phyloP scores from a whole-genome alignment of 2,888 invertebrate species.

The Imbricaverruca yamaguchii region DNA sequence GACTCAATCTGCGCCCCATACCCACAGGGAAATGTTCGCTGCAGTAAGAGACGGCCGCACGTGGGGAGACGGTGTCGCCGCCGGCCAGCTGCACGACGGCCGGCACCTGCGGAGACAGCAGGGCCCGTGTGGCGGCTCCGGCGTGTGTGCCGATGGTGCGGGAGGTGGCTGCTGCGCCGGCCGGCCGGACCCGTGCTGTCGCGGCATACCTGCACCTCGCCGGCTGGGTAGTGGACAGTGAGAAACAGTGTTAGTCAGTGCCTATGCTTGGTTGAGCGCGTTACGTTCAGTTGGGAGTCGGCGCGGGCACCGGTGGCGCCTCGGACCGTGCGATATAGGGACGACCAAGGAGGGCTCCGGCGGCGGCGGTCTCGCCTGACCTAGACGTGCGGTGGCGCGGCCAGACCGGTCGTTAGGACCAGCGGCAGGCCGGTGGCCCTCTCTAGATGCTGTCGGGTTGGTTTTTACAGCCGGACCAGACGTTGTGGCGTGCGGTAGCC shows the following conservation, averaged over 20 bases:
- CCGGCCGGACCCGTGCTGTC: too few relatives aligned
- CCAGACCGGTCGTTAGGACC: neutral
- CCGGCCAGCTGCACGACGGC: neutral
- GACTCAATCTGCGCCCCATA: neutral
- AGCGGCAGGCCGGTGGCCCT: neutral
- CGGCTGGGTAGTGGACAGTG: neutral
- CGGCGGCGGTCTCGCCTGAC: neutral
- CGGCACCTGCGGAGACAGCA: neutral
- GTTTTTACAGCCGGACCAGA: neutral
- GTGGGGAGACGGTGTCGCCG: too few relatives aligned
- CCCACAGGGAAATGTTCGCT: conserved; percentile 6
- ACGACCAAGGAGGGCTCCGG: neutral
- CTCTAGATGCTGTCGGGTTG: neutral
- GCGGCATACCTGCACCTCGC: neutral
- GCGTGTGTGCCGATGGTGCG: too few relatives aligned
- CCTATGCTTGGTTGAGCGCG: neutral
- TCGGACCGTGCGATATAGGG: neutral
- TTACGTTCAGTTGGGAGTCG: neutral
- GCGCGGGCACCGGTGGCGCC: neutral
- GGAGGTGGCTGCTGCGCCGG: too few relatives aligned
- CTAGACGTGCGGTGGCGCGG: neutral
- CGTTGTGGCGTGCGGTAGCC: neutral
- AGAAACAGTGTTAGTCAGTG: conserved; percentile 1
- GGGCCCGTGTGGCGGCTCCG: neutral
- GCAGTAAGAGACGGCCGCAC: neutral